Conservation (phyloP, 2,888 invertebrate genomes). For the Synergus japonicus region DNA sequence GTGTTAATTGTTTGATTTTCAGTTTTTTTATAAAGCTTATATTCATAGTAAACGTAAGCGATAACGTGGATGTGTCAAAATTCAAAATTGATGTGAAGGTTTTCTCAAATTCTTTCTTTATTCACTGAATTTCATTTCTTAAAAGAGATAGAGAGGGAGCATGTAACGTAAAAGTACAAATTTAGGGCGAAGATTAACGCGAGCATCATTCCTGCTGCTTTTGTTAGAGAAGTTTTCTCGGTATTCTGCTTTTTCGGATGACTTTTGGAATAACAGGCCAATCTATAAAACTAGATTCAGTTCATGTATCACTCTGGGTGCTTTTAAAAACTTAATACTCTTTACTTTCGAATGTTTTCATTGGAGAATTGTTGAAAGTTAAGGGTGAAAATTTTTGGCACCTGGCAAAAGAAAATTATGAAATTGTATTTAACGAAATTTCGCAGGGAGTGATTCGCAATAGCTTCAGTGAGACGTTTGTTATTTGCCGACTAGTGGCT, state of each 20-base stretch:
- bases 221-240: conserved; percentile 30
- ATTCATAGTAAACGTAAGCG: conserved; percentile 62
- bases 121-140: conserved; percentile 71
- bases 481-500: conserved; percentile 68
- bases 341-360: not conserved
- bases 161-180: conserved; percentile 66
- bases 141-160: conserved; percentile 67
- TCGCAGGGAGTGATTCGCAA: conserved; percentile 63
- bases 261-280: conserved; percentile 30
- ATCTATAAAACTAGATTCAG: conserved; percentile 22
- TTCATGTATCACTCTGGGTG: conserved; percentile 16
- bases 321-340: conserved; percentile 4
- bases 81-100: conserved; percentile 75
- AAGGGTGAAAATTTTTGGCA: not conserved
- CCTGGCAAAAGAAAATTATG: conserved; percentile 5
- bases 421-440: conserved; percentile 45
- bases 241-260: conserved; percentile 35
- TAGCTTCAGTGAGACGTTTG: conserved; percentile 61
- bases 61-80: conserved; percentile 74
- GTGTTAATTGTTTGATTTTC: conserved; percentile 61
- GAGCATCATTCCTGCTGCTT: conserved; percentile 19
- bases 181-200: conserved; percentile 30
- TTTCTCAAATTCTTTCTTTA: conserved; percentile 71
- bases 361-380: conserved; percentile 3
- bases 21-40: conserved; percentile 63